These are phyloP conservation scores for Philonicus albiceps DNA, from an alignment of 2,888 invertebrate genomes.

Conservation along the genomic window DNA sequence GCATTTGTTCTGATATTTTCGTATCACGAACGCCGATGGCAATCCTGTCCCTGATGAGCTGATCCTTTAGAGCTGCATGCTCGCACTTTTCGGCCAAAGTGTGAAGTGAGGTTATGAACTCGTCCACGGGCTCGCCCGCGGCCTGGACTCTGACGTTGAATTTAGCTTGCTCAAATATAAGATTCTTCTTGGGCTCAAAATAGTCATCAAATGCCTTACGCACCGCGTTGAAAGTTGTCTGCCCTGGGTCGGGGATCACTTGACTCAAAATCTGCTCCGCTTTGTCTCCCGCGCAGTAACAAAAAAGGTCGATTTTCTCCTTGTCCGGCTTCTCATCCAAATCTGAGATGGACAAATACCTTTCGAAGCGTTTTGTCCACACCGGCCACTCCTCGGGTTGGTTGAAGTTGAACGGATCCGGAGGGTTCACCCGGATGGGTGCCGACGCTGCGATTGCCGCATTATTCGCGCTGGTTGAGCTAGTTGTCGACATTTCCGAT, in stretches of 20 bases:
- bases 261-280: not conserved
- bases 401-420: not conserved
- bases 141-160: not conserved
- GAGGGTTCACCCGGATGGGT: not conserved
- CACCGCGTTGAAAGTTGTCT: not conserved
- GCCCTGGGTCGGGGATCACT: not conserved
- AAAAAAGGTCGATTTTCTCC: not conserved
- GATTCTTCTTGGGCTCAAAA: not conserved
- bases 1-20: not conserved
- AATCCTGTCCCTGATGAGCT: not conserved
- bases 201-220: not conserved
- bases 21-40: not conserved
- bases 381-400: not conserved
- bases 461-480: not conserved
- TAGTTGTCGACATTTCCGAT: not conserved
- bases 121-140: not conserved
- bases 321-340: not conserved
- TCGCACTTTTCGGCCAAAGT: not conserved
- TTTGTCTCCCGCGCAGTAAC: not conserved
- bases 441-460: not conserved
- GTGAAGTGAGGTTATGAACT: not conserved
- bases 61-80: not conserved
- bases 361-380: not conserved
- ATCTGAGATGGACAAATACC: not conserved
- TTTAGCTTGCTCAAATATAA: not conserved